Evolutionary conservation across 1,140 invertebrate genomes (phyloP).

Genomic region (Papilio polyxenes): DNA sequence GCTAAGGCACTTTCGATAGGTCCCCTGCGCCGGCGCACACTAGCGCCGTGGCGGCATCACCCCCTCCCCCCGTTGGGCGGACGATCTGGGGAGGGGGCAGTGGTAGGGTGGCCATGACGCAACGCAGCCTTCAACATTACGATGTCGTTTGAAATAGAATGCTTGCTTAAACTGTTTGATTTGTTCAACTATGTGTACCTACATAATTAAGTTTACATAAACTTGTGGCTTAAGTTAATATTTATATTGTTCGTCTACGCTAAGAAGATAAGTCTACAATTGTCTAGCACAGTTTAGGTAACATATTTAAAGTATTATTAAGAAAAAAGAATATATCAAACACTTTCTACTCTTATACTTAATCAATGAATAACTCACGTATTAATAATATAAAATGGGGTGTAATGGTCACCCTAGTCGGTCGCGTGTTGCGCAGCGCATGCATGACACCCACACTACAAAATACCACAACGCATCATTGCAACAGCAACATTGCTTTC

Average conservation of each 20-base stretch:
- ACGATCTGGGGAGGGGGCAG: background rate
- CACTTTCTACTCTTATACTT: too few species aligned
- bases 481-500: conserved; percentile 26
- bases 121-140: background rate
- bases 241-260: too few species aligned
- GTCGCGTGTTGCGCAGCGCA: conserved; percentile 24
- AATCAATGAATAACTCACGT: background rate
- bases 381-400: background rate
- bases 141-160: background rate
- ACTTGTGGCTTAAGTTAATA: too few species aligned
- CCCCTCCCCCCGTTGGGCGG: background rate
- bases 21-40: background rate
- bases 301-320: too few species aligned
- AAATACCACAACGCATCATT: background rate
- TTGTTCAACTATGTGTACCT: background rate
- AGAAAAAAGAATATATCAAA: too few species aligned
- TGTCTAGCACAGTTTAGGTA: too few species aligned
- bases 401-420: conserved; percentile 8
- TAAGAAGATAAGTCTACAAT: too few species aligned
- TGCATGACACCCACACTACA: conserved; percentile 19
- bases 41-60: background rate
- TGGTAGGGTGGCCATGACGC: background rate
- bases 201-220: too few species aligned
- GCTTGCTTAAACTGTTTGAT: conserved; percentile 7
- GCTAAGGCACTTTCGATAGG: background rate